A percentile compares a stretch with the other conserved stretches of the same genome.
These are phyloP conservation scores for human DNA, from an alignment of 2,113 vertebrate genomes.

Conservation along the genomic window GRCh38 chrX:38718001-38718500, in stretches of 20 bases:
- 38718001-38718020: neutral
- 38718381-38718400: neutral
- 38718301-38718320: neutral
- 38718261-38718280: neutral
- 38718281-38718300: neutral
- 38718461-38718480: constrained; percentile 25
- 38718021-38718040: neutral
- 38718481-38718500: neutral
- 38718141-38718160: constrained; percentile 20
- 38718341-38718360: neutral
- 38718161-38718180: constrained; percentile 16
- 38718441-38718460: constrained; percentile 29
- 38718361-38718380: neutral
- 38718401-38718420: neutral
- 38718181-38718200: constrained; percentile 32
- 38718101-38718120: neutral
- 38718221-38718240: neutral
- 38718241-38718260: neutral
- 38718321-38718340: neutral
- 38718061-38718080: constrained; percentile 42
- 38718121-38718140: neutral
- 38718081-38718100: neutral
- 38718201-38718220: constrained; percentile 9
- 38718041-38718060: neutral
- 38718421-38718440: neutral